Percentiles rank a stretch among this genome's conserved stretches.
These are phyloP conservation scores for Epinephelus moara DNA, from an alignment of 2,113 vertebrate species.

Conservation along the genomic window DNA sequence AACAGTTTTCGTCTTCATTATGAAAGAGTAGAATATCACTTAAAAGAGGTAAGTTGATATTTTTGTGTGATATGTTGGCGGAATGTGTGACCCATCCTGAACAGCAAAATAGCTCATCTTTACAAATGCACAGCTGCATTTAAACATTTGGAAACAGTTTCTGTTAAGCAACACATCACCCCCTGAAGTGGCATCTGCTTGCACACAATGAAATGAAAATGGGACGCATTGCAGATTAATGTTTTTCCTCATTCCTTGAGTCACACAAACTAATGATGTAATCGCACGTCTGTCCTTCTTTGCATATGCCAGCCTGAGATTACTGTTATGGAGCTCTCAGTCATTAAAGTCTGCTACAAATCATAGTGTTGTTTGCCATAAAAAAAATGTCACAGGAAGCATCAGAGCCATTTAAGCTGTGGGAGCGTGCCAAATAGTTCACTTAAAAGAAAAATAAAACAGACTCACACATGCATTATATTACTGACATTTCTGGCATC, in stretches of 20 bases:
- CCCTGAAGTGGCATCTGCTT: slow-evolving; percentile 29
- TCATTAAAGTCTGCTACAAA: slow-evolving; percentile 56
- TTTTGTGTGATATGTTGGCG: neutral
- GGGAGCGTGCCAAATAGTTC: slow-evolving; percentile 35
- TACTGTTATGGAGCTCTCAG: slow-evolving; percentile 41
- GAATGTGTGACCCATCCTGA: neutral
- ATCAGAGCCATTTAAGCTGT: slow-evolving; percentile 36
- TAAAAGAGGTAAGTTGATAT: neutral
- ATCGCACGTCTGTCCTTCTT: slow-evolving; percentile 47
- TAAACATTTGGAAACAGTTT: neutral
- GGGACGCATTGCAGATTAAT: slow-evolving; percentile 14
- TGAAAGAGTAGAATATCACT: neutral
- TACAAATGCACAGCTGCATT: neutral
- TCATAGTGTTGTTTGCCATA: slow-evolving; percentile 44
- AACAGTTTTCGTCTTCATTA: neutral
- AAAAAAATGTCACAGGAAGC: slow-evolving; percentile 41
- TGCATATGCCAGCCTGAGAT: slow-evolving; percentile 14
- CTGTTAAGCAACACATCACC: slow-evolving; percentile 8
- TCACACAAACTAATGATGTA: slow-evolving; percentile 35
- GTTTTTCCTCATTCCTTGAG: slow-evolving; percentile 22
- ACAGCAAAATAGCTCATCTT: neutral
- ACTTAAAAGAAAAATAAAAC: slow-evolving; percentile 21
- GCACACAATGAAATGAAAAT: slow-evolving; percentile 32
- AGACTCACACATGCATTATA: slow-evolving; percentile 37
- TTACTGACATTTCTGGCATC: slow-evolving; percentile 43